Evolutionary conservation across 2,797 vertebrate species (phyloP).

Genomic region (Hapalemur alaotrensis): DNA sequence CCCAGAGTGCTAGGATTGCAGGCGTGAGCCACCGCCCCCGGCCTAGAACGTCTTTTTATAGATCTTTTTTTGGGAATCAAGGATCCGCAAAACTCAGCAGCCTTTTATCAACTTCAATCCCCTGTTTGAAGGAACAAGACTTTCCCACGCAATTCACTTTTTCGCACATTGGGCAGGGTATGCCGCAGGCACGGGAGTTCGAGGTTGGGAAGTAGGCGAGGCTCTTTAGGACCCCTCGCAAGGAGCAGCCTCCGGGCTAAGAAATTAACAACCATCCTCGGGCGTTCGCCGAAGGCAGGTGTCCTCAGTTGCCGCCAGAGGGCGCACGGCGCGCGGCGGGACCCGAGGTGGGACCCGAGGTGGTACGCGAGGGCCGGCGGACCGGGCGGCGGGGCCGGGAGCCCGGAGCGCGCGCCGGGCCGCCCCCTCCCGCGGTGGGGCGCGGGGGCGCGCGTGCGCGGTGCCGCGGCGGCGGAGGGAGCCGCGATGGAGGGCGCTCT

Average conservation of each 20-base stretch:
- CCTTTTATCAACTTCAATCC: background rate
- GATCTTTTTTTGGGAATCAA: background rate
- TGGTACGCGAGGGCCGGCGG: background rate
- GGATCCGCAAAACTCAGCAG: background rate
- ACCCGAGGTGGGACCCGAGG: accelerated
- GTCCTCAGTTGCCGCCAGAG: slow-evolving; percentile 33
- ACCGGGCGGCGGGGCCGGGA: accelerated
- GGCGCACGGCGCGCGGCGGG: background rate
- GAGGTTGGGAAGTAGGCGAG: background rate
- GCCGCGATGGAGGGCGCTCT: slow-evolving; percentile 26
- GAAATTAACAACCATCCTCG: background rate
- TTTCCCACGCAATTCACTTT: background rate
- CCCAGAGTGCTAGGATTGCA: too few relatives aligned
- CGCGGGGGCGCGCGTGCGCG: slow-evolving; percentile 28
- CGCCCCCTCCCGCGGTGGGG: background rate
- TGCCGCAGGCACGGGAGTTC: background rate
- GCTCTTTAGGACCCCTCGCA: background rate
- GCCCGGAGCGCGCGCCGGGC: background rate
- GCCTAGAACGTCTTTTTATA: background rate
- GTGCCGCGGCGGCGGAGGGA: background rate
- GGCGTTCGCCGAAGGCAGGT: background rate
- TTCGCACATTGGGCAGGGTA: background rate
- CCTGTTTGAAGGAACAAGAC: background rate
- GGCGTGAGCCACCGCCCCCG: too few relatives aligned
- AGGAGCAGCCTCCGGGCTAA: background rate